Base-by-base conservation (phyloP, 1,140 invertebrate species). In the Mamestra configurata region DNA sequence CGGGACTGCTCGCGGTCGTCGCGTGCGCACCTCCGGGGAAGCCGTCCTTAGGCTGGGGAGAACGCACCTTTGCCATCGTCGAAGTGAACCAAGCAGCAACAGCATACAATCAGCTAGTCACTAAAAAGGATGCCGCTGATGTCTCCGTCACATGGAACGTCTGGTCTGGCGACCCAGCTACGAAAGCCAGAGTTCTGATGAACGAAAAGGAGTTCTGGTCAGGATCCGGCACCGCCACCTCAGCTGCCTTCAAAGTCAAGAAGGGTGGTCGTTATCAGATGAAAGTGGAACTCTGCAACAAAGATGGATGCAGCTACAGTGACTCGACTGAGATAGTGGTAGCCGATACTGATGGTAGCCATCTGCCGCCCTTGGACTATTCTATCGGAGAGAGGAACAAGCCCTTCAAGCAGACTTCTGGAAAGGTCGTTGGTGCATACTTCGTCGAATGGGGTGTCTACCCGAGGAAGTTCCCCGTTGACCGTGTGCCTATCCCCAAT, bases 371-470 rank as follows among this genome's bases (percentile, higher is more conserved):
- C 0, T 57, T 94, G 15, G 89, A 93, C 0, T 93, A 85, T 61
- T 84, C 81, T 5, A 87, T 93, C 64, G 88, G 87, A 57, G 93
- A 94, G 40, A 92, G 88, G 80, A 93, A 94, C 49, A 94, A 94
- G 66, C 89, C 87, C 11, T 94, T 94, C 81, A 94, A 93, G 73
- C 93, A 94, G 75, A 93, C 92, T 11, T 94, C 93, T 35, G 92
- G 92, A 49, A 94, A 94, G 85, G 93, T 94, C 22, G 87, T 94
- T 11, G 93, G 92, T n/a, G 93, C 92, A 4, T 94, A 94, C 80
- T 94, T 94, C 72, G 93, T 94, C 1, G 93, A 94, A 85, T 94
- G 93, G 93, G 93, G 93, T 35, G 93, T 94, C 5, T 94, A 94
- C 72, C 93, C 93, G 0, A 90, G 93, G 55, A 94, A 93, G 78